Conservation (phyloP, 2,797 vertebrate genomes). For the Gobionotothen gibberifrons region DNA sequence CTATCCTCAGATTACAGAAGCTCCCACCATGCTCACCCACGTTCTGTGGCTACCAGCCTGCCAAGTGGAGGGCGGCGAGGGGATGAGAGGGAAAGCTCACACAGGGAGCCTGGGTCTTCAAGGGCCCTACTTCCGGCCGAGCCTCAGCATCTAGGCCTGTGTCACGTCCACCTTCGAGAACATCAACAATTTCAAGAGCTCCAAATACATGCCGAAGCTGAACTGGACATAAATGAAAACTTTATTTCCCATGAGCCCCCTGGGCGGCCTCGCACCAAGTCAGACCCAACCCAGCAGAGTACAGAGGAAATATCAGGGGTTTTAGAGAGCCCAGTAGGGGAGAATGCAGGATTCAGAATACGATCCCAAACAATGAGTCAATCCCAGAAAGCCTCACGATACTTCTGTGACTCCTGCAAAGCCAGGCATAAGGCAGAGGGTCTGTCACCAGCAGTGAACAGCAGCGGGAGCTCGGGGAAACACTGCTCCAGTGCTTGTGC, state of each 20-base stretch:
- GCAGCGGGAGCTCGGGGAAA: slow-evolving; percentile 76
- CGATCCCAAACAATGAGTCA: slow-evolving; percentile 92
- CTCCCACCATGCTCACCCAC: slow-evolving; percentile 89
- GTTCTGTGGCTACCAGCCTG: slow-evolving; percentile 81
- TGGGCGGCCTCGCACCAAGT: slow-evolving; percentile 94
- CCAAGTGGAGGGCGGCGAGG: slow-evolving; percentile 87
- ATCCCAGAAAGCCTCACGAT: slow-evolving; percentile 83
- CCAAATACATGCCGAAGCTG: slow-evolving; percentile 87
- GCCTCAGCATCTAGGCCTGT: slow-evolving; percentile 95
- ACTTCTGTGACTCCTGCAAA: slow-evolving; percentile 97
- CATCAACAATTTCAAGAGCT: slow-evolving; percentile 92
- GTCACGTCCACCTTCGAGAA: slow-evolving; percentile 96
- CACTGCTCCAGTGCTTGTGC: slow-evolving; percentile 84
- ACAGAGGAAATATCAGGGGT: slow-evolving; percentile 87
- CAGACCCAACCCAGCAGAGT: slow-evolving; percentile 93
- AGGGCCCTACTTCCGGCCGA: slow-evolving; percentile 84
- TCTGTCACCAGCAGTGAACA: slow-evolving; percentile 67
- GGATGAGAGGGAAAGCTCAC: slow-evolving; percentile 89
- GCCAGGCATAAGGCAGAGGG: slow-evolving; percentile 87
- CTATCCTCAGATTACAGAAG: slow-evolving; percentile 96
- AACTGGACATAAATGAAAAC: slow-evolving; percentile 95
- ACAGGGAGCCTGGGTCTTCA: slow-evolving; percentile 82
- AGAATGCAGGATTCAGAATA: slow-evolving; percentile 85
- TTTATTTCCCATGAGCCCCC: slow-evolving; percentile 92
- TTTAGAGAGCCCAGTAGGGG: slow-evolving; percentile 74